These are phyloP conservation scores for Euplexia lucipara DNA, from an alignment of 2,888 invertebrate species.

Conservation along the genomic window DNA sequence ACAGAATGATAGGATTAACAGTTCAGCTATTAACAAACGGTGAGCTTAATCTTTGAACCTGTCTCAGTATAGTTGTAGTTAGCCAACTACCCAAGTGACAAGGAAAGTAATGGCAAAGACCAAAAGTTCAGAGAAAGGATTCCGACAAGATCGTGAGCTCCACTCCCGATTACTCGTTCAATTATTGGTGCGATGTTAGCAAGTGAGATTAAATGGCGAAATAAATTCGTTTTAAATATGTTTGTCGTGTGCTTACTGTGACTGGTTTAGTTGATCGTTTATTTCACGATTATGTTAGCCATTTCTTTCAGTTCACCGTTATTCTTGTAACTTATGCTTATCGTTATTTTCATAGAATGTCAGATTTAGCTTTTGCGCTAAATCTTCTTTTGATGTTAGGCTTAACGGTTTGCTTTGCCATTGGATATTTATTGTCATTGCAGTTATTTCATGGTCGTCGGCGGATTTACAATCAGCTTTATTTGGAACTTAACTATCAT, in stretches of 20 bases:
- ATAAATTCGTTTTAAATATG: conserved; percentile 60
- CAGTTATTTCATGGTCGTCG: conserved; percentile 11
- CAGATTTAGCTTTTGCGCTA: conserved; percentile 17
- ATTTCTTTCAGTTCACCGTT: conserved; percentile 42
- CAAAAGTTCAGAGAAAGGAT: conserved; percentile 58
- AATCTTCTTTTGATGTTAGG: conserved; percentile 11
- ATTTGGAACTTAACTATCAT: background rate
- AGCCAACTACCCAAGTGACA: conserved; percentile 17
- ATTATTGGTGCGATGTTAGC: conserved; percentile 51
- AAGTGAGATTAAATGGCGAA: conserved; percentile 53
- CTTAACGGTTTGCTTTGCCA: conserved; percentile 8
- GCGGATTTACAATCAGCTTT: background rate
- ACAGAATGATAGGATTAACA: background rate
- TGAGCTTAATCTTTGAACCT: conserved; percentile 16
- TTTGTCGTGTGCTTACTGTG: conserved; percentile 44
- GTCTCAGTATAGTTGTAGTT: background rate
- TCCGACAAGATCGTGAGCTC: conserved; percentile 53
- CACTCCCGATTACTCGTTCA: conserved; percentile 56
- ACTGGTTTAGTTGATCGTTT: conserved; percentile 50
- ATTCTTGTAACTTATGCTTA: conserved; percentile 15
- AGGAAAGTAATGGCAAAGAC: conserved; percentile 53
- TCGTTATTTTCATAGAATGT: conserved; percentile 22
- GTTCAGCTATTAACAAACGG: background rate
- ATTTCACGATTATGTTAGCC: conserved; percentile 26
- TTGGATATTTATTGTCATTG: conserved; percentile 6